Percentiles rank a stretch among this genome's conserved stretches.
phyloP scores from a whole-genome alignment of 2,888 invertebrate species.

The Galeopsomyia nigrocyanea region DNA sequence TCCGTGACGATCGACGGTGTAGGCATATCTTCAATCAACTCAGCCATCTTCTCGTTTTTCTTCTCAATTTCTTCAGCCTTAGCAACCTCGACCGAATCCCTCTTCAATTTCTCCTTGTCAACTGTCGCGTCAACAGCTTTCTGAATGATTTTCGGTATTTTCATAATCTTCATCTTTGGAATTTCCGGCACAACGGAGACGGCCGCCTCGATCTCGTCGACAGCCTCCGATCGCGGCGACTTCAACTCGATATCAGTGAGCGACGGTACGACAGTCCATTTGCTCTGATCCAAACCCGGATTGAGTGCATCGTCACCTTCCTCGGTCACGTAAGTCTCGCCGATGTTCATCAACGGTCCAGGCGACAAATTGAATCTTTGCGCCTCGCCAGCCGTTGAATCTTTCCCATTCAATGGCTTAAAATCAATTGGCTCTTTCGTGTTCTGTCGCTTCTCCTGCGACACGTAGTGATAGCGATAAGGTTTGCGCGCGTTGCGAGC shows the following conservation, averaged over 20 bases:
- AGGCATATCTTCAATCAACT: slow-evolving; percentile 28
- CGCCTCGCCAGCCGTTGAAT: neutral
- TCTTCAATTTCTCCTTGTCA: neutral
- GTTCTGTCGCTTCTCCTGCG: neutral
- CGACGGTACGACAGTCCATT: slow-evolving; percentile 13
- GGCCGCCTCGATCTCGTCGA: too few species aligned
- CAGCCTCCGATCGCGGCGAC: too few species aligned
- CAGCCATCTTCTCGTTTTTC: neutral
- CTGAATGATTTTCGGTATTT: too few species aligned
- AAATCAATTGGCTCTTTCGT: neutral
- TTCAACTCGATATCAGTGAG: neutral
- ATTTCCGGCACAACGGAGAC: too few species aligned
- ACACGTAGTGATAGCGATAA: neutral
- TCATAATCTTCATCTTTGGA: too few species aligned
- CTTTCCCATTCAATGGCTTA: neutral
- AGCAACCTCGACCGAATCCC: neutral
- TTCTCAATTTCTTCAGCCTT: neutral
- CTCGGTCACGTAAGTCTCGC: neutral
- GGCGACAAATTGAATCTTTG: neutral
- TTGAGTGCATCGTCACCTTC: slow-evolving; percentile 13
- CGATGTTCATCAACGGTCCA: neutral
- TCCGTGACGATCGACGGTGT: slow-evolving; percentile 17
- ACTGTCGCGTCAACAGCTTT: neutral
- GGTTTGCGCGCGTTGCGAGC: too few species aligned
- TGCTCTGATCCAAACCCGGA: slow-evolving; percentile 27